These are phyloP conservation scores for Gymnogyps californianus DNA, from an alignment of 2,113 vertebrate genomes.

Conservation along the genomic window DNA sequence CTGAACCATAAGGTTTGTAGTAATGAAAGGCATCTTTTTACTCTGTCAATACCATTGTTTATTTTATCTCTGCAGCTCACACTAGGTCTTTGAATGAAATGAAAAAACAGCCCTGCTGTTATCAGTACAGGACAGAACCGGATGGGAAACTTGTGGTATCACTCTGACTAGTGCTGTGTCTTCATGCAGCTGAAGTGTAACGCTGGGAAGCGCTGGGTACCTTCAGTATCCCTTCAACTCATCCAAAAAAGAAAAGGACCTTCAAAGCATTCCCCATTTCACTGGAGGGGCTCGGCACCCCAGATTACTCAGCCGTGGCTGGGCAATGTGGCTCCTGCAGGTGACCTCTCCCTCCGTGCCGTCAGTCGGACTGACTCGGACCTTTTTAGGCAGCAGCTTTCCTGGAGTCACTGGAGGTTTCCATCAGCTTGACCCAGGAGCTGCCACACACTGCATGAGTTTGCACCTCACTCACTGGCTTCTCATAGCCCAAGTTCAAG, in stretches of 20 bases:
- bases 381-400: not conserved
- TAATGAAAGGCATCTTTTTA: slow-evolving; percentile 30
- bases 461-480: not conserved
- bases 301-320: not conserved
- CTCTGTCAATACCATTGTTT: not conserved
- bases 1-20: not conserved
- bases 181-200: not conserved
- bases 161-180: not conserved
- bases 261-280: not conserved
- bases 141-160: not conserved
- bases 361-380: accelerated
- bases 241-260: not conserved
- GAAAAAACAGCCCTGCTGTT: not conserved
- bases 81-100: slow-evolving; percentile 8
- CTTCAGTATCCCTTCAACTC: not conserved
- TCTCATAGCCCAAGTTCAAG: not conserved
- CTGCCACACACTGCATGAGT: not conserved
- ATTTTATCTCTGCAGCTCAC: slow-evolving; percentile 57
- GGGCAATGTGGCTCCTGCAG: not conserved
- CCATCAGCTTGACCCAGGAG: not conserved
- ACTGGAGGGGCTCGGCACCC: not conserved
- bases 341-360: not conserved
- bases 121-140: slow-evolving; percentile 32
- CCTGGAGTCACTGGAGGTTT: not conserved
- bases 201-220: not conserved